Base-by-base conservation (phyloP, 2,888 invertebrate genomes). In the Drosophila lacicola region DNA sequence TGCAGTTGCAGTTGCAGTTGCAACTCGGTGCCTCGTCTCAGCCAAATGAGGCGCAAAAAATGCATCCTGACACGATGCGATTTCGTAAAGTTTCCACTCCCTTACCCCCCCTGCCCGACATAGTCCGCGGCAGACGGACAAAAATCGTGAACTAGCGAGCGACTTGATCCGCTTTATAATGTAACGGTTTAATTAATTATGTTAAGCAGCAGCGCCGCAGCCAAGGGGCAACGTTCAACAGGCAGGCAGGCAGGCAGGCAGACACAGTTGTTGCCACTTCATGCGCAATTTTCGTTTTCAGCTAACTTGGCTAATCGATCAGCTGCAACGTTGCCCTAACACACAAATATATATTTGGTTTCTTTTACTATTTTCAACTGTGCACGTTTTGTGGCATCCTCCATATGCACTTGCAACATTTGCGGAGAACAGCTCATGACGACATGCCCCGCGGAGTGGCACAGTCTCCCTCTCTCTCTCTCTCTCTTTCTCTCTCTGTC, bases 181-280 rank as follows among this genome's bases (percentile, higher is more conserved):
- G 91, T 91, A 91, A 91, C 91, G 91, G 91, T 91, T 91, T 91
- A 91, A 91, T 91, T 91, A 91, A 91, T 91, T 91, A 91, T 90
- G 90, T 91, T 91, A 90, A 89, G 88, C 88, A 74, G 54, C 51
- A 45, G 58, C 34, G 19, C 36, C 14, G 14, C 56, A 46, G 21
- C 45, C 56, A 37, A 29, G 42, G n/a, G 41, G 51, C 71, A 62
- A 17, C 70, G 54, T 39, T 51, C 68, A 67, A 54, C 74, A 46
- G 63, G 64, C 71, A 70, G 53, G 17, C 17, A 17, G 17, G 64
- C 58, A 64, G 76, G 17, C 17, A 17, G 17, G 64, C 58, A 64
- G 76, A 74, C 73, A 65, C 70, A 69, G 76, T 84, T 74, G 88
- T 85, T 83, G 88, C 88, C 88, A 86, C 83, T 86, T 81, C 84